These are phyloP conservation scores for Clepsis dumicolana DNA, from an alignment of 2,888 invertebrate species.

Conservation along the genomic window DNA sequence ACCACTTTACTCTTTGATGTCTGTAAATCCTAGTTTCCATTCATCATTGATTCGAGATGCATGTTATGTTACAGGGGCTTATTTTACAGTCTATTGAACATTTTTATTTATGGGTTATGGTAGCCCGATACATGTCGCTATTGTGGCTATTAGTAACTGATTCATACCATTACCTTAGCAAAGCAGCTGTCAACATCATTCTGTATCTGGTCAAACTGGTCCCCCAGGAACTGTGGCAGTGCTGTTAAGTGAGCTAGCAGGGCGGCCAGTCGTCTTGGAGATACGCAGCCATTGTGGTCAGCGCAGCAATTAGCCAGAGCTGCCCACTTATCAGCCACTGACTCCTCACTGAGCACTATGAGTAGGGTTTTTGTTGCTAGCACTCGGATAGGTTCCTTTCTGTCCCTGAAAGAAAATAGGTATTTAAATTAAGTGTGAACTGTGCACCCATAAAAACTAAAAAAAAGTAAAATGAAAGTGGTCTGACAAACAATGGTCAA, in stretches of 20 bases:
- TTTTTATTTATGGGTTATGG: too few species aligned
- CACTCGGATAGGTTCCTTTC: conserved; percentile 88
- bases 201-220: conserved; percentile 87
- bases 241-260: conserved; percentile 88
- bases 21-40: too few species aligned
- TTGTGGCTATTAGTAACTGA: neutral
- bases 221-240: conserved; percentile 87
- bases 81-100: too few species aligned
- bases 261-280: conserved; percentile 86
- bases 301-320: conserved; percentile 90
- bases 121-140: too few species aligned
- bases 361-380: conserved; percentile 89
- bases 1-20: too few species aligned
- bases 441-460: too few species aligned
- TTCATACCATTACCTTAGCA: conserved; percentile 86
- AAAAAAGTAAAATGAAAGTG: too few species aligned
- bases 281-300: conserved; percentile 91
- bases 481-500: too few species aligned
- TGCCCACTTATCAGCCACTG: conserved; percentile 87
- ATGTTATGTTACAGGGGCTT: too few species aligned
- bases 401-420: conserved; percentile 76
- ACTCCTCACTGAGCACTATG: conserved; percentile 88
- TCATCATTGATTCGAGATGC: too few species aligned
- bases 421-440: too few species aligned
- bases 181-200: conserved; percentile 91